Conservation (phyloP, 2,113 vertebrate species). For the Orientallactaga bullata region DNA sequence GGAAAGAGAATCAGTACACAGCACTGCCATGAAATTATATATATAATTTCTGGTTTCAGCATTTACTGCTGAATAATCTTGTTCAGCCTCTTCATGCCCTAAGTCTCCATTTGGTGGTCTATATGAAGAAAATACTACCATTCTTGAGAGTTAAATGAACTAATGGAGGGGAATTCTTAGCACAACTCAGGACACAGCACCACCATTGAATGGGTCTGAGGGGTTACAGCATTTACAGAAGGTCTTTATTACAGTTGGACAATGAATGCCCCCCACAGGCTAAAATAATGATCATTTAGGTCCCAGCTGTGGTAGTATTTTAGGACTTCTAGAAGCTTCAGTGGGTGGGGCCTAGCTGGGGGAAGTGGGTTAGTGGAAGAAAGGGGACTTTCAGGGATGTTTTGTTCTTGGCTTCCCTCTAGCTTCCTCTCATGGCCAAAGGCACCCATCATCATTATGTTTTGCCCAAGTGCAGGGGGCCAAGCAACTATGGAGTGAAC, state of each 20-base stretch:
- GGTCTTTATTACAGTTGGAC: not conserved
- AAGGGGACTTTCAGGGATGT: not conserved
- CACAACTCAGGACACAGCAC: not conserved
- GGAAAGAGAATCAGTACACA: not conserved
- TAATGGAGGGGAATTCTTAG: not conserved
- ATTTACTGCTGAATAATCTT: conserved; percentile 62
- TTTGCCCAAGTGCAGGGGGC: not conserved
- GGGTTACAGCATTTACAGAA: not conserved
- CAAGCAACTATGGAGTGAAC: not conserved
- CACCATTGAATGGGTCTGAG: not conserved
- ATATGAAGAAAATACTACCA: conserved; percentile 59
- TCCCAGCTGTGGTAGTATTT: not conserved
- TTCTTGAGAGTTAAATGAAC: conserved; percentile 50
- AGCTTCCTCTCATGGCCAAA: not conserved
- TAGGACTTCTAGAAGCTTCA: not conserved
- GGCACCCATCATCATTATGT: not conserved
- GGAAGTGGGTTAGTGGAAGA: not conserved
- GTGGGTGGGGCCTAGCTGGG: not conserved
- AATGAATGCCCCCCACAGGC: no score
- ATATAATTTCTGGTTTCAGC: not conserved
- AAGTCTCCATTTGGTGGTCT: conserved; percentile 58
- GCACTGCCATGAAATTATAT: not conserved
- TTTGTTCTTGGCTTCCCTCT: not conserved
- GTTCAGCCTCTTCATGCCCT: conserved; percentile 46
- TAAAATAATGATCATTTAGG: no score